These are phyloP conservation scores for Prietella phreatophila DNA, from an alignment of 2,113 vertebrate species.

Conservation along the genomic window DNA sequence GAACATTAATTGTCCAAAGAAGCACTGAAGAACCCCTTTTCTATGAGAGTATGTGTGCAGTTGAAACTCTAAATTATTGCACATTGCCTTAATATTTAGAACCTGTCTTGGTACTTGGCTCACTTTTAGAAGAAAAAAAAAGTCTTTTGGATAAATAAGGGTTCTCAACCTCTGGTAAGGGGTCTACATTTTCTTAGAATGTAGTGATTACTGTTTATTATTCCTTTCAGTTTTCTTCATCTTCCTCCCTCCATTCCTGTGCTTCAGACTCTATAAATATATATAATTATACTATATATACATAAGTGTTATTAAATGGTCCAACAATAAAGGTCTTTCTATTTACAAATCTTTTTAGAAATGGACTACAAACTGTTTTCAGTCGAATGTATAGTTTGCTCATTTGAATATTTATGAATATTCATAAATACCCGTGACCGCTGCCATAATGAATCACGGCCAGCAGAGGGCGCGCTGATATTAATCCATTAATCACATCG, in stretches of 20 bases:
- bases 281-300: no score
- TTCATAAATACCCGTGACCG: neutral
- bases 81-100: neutral
- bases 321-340: neutral
- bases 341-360: neutral
- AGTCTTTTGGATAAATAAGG: no score
- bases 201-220: neutral
- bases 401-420: neutral
- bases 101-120: neutral
- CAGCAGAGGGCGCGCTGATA: constrained; percentile 34
- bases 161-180: neutral
- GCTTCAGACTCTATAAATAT: neutral
- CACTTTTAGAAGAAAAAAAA: neutral
- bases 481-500: constrained; percentile 10
- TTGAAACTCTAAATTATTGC: neutral
- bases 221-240: neutral
- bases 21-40: no score
- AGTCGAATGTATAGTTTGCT: neutral
- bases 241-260: neutral
- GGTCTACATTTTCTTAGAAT: neutral
- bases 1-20: neutral
- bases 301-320: neutral
- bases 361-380: neutral
- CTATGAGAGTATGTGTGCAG: neutral
- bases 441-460: neutral